Evolutionary conservation across 2,797 vertebrate species (phyloP).

Genomic region (Sebastes diploproa): DNA sequence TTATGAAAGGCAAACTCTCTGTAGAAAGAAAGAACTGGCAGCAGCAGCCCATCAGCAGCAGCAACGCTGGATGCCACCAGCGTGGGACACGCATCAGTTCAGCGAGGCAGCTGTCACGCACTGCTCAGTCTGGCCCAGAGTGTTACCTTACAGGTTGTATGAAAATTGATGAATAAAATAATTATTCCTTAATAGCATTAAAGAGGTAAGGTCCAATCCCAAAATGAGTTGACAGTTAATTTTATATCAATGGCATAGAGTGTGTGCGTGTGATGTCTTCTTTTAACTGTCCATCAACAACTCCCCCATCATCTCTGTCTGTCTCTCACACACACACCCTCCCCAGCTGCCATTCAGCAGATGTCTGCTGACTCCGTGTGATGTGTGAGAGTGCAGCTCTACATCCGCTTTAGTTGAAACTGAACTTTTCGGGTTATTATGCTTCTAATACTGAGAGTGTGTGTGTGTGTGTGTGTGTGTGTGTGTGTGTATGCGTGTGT

Average conservation of each 20-base stretch:
- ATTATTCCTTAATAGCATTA: not conserved
- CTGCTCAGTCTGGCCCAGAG: no score
- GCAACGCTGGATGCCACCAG: no score
- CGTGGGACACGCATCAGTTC: no score
- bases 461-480: not conserved
- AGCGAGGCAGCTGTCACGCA: no score
- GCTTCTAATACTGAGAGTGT: not conserved
- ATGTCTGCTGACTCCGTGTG: constrained; percentile 16
- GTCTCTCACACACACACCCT: not conserved
- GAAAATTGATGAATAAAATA: not conserved
- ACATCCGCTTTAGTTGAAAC: not conserved
- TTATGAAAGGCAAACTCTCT: no score
- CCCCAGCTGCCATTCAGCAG: constrained; percentile 12
- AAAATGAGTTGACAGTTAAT: not conserved
- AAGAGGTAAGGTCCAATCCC: not conserved
- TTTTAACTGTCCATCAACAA: not conserved
- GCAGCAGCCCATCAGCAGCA: no score
- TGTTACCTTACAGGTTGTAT: not conserved
- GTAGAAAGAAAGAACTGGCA: no score
- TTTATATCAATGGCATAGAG: not conserved
- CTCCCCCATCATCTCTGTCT: not conserved
- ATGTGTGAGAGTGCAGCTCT: constrained; percentile 10
- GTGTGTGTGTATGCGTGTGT: not conserved
- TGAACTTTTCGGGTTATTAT: constrained; percentile 20
- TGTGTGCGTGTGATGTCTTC: not conserved